Evolutionary conservation across 2,797 vertebrate species (phyloP).

Genomic region (Pseudopleuronectes americanus): DNA sequence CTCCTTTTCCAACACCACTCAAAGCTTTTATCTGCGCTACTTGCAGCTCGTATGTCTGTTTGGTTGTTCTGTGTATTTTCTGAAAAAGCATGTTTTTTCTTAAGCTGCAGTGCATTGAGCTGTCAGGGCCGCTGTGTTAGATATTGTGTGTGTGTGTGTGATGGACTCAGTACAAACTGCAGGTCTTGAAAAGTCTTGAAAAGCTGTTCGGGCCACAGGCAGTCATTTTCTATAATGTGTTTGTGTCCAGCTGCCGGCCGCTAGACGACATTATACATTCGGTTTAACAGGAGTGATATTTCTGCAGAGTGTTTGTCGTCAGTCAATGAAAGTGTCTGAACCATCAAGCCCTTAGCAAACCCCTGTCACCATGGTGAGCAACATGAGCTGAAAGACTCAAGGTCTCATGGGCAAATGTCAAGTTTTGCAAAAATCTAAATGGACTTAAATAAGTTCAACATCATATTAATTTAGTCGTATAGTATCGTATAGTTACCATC

Average conservation of each 20-base stretch:
- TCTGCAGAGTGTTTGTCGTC: neutral
- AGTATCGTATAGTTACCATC: too few relatives aligned
- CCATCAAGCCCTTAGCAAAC: neutral
- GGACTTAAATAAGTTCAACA: too few relatives aligned
- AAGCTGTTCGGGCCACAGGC: neutral
- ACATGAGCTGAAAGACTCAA: neutral
- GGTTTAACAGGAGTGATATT: neutral
- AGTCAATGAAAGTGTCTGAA: too few relatives aligned
- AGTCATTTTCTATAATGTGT: neutral
- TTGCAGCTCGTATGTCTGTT: neutral
- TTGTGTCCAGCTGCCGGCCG: neutral
- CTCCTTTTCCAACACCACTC: too few relatives aligned
- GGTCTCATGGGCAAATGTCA: too few relatives aligned
- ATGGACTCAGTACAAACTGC: neutral
- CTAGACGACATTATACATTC: neutral
- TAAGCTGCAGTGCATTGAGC: neutral
- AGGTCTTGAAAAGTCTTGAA: neutral
- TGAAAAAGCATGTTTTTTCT: neutral
- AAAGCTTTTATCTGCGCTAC: neutral
- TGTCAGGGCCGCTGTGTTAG: neutral
- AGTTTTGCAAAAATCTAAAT: too few relatives aligned
- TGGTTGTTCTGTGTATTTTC: neutral
- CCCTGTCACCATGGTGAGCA: neutral
- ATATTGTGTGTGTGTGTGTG: constrained; percentile 5
- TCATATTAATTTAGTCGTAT: too few relatives aligned